Base-by-base conservation (phyloP, 2,113 vertebrate species). In the Pteronura brasiliensis region DNA sequence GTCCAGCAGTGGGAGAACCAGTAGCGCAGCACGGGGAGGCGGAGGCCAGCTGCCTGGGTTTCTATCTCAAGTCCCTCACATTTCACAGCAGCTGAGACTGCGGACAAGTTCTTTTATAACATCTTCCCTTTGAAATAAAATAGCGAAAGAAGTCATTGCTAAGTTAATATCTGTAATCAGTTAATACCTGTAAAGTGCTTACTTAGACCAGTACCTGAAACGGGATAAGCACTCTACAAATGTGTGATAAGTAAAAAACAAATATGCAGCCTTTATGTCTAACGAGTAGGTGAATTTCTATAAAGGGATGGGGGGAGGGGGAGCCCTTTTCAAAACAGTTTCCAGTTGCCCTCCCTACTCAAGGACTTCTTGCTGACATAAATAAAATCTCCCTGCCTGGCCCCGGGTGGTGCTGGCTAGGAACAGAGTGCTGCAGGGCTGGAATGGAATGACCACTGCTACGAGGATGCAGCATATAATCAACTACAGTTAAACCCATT, bases 111-210 rank as follows among this genome's bases (percentile, higher is more conserved):
- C 74, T 39, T 39, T 29, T 27, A n/a, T 21, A 83, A 15, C 49
- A 72, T 27, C 67, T 80, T 88, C 18, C 44, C n/a, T 34, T 59
- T 90, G 74, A 88, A 85, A 88, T 36, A 81, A 90, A 87, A 71
- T 0, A 21, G 31, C 21, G 9, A 55, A 6, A 12, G 80, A 69
- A 76, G 39, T 31, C 31, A 39, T 1, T 83, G 67, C 72, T n/a
- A 29, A 23, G 29, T 7, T 15, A 77, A 7, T 31, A 31, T 77
- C 29, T 47, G 74, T n/a, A 42, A 57, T 0, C 31, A 91, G 67
- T 34, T 82, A 47, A 39, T 39, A 13, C 71, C 20, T 83, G 42
- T 36, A 3, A 86, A 72, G 11, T 63, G 74, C 76, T 80, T 17
- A 72, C 80, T 80, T 17, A 72, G 65, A 42, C 61, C 18, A 59